Percentiles rank a stretch among this genome's conserved stretches.
Conservation (phyloP, 2,113 vertebrate genomes). For the Hemicordylus capensis region DNA sequence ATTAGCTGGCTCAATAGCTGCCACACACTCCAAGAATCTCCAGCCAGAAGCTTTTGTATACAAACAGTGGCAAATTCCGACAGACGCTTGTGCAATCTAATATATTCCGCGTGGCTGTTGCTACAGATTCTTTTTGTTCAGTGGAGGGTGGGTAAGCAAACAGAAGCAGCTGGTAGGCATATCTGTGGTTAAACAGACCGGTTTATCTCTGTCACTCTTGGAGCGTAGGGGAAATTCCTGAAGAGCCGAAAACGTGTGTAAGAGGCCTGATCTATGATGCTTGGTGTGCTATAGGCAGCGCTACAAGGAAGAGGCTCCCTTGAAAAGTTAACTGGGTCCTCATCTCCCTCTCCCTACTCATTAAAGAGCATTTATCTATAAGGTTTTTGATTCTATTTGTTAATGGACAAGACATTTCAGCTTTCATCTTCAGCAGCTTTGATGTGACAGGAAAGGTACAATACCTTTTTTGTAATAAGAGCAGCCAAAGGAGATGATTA, state of each 20-base stretch:
- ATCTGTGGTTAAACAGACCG: constrained; percentile 45
- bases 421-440: too few relatives aligned
- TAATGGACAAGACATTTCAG: too few relatives aligned
- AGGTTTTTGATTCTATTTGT: too few relatives aligned
- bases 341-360: too few relatives aligned
- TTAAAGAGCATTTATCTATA: background rate
- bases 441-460: too few relatives aligned
- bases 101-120: background rate
- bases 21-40: constrained; percentile 30
- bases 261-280: constrained; percentile 43
- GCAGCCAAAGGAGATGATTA: too few relatives aligned
- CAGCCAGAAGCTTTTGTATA: constrained; percentile 36
- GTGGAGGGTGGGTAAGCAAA: constrained; percentile 40
- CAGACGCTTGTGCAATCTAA: constrained; percentile 33
- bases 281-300: background rate
- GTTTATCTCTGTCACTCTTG: constrained; percentile 38
- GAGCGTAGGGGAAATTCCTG: constrained; percentile 55
- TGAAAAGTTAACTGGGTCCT: background rate
- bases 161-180: constrained; percentile 44
- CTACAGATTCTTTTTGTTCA: constrained; percentile 30
- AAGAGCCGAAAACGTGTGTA: constrained; percentile 44
- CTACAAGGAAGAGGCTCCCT: background rate
- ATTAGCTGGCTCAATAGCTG: constrained; percentile 51
- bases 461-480: too few relatives aligned
- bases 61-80: constrained; percentile 29